Base-by-base conservation (phyloP, 2,113 vertebrate genomes). In the Lucifuga dentata region DNA sequence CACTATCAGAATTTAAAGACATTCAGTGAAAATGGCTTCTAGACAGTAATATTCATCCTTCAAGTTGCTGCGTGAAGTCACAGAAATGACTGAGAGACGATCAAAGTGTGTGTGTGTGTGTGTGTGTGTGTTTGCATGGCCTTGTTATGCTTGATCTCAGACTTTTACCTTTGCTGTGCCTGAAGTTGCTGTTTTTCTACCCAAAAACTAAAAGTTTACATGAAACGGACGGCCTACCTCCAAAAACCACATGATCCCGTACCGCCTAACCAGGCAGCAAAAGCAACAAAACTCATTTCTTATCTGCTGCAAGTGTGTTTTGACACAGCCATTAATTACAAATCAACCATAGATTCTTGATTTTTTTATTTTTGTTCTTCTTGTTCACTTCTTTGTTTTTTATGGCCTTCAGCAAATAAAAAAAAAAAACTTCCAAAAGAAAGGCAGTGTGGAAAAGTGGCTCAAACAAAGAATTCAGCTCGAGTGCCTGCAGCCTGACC, bases 51-150 rank as follows among this genome's bases (percentile, higher is more conserved):
- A 10, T 15, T 16, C 6, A 4, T 35, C 29, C n/a, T 10, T 9
- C 6, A 24, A 60, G 9, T 11, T 26, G 33, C 3, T 20, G 21
- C 62, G 56, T 39, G 49, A 5, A 17, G 16, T 21, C 23, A 16
- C 2, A 26, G 24, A 50, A 58, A 11, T 16, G 16, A 26, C 41
- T n/a, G 21, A 45, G 40, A 1, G 21, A 55, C 44, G 39, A 2
- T 70, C 26, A 32, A 11, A 50, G 16, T 26, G 9, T 55, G 41
- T 24, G 21, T 64, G 48, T 32, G 38, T 53, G 43, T 41, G 15
- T 43, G 49, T 8, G 11, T 51, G 48, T 60, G 55, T 46, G 39
- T 80, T 76, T 90, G 90, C 87, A 87, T 80, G 84, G 68, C 50
- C 48, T 26, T 72, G 81, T 80, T 64, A 67, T 76, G 68, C 57